Evolutionary conservation across 2,113 vertebrate species (phyloP), one percentile per base, ranked within the genome.

Genomic region (Ahaetulla prasina): DNA sequence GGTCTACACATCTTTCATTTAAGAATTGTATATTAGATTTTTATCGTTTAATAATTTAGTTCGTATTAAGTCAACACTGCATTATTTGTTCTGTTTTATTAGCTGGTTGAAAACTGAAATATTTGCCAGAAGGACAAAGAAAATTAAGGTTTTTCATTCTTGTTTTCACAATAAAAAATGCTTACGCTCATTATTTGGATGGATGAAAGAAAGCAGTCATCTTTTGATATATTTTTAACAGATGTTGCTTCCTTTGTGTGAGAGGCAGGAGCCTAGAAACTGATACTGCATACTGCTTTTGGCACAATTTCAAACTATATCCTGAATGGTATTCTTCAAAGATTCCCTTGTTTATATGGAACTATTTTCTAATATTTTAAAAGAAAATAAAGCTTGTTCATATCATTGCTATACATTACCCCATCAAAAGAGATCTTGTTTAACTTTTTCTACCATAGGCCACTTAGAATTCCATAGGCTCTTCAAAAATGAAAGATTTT

Each of bases 171-270:
- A 87, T 86, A 90, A 27, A 22, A 68, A 88, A 2, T 92, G 49
- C 23, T 85, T 94, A 90, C 27, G 50, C 63, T 91, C 74, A 91
- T 91, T 92, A 88, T 20, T 87, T 89, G 39, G 89, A 86, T 63
- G 92, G 91, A 92, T 50, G 20, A 88, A 88, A 55, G 85, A 89
- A 95, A 50, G 91, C 0, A 25, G 27, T 74, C 86, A 1, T 63
- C 60, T 68, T 14, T 35, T 84, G 86, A 91, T 52, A 90, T 80
- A 85, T 60, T 91, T n/a, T 91, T 49, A 45, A 57, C 85, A 91
- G 50, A 93, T 57, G 45, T 91, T 23, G 10, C 74, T 93, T 91
- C 86, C 91, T 88, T 95, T 95, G 35, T 74, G 63, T 25, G 53
- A 45, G n/a, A 93, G 90, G 52, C 74, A 60, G 91, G 89, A 86